These are phyloP conservation scores for Somateria mollissima DNA, from an alignment of 2,797 vertebrate species.

Conservation along the genomic window DNA sequence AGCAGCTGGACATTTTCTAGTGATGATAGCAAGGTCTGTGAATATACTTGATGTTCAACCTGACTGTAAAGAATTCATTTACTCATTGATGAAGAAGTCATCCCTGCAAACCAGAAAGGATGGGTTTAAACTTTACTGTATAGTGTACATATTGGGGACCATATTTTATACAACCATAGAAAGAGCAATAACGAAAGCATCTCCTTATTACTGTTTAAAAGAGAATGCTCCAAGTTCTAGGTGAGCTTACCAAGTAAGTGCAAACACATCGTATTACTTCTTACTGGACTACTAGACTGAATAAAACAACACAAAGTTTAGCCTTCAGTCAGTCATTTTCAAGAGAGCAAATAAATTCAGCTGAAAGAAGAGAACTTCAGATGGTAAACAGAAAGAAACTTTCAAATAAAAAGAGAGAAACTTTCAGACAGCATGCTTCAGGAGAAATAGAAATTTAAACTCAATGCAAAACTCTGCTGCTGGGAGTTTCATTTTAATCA, in stretches of 20 bases:
- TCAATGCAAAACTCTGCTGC: not conserved
- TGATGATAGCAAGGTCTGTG: not conserved
- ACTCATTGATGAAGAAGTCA: not conserved
- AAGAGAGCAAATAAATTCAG: not conserved
- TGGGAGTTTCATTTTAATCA: slow-evolving; percentile 44
- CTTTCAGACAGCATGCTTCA: not conserved
- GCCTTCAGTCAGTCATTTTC: not conserved
- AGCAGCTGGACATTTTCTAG: not conserved
- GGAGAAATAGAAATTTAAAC: slow-evolving; percentile 27
- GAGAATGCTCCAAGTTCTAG: not conserved
- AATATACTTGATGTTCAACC: not conserved
- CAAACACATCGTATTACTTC: not conserved
- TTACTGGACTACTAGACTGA: not conserved
- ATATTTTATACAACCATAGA: not conserved
- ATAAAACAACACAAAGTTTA: not conserved
- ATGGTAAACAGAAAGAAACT: slow-evolving; percentile 12
- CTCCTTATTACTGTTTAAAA: not conserved
- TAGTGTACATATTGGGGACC: not conserved
- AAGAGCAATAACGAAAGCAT: not conserved
- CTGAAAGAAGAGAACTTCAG: not conserved
- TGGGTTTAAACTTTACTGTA: not conserved
- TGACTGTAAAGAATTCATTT: not conserved
- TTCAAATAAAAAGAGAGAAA: not conserved
- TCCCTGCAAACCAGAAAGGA: not conserved
- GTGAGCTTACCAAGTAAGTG: not conserved